Base-by-base conservation (phyloP, 2,113 vertebrate genomes). In the Prinia subflava region DNA sequence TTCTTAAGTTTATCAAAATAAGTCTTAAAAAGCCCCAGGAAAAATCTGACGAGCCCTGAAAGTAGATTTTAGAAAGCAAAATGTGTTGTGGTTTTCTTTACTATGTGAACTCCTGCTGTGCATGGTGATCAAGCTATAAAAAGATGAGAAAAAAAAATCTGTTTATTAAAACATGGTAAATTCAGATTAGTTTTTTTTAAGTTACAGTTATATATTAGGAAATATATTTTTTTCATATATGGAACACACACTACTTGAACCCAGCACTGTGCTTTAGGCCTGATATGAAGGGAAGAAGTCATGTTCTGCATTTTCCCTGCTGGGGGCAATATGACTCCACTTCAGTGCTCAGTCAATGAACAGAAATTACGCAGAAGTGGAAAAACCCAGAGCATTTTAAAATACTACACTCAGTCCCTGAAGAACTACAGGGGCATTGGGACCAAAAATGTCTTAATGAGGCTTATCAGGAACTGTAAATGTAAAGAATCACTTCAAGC, bases 311-410 rank as follows among this genome's bases (percentile, higher is more conserved):
- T 80, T 97, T 96, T 93, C 96, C 98, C 98, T 98, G 98, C 65
- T 97, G 98, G 97, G 97, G 98, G 98, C 98, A 97, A 97, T 98
- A 90, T 98, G 95, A 96, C 97, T 98, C 97, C 92, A 97, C 86
- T 95, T 83, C n/a, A n/a, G 71, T 96, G 41, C 85, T 79, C 78
- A 83, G 8, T 35, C 62, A 93, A 71, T n/a, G 64, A 86, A 53
- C 87, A 76, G 55, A 96, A 96, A 96, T 76, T 77, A 62, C 33
- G 84, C 0, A 62, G 4, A 68, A 47, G 46, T 64, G 13, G 35
- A 87, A 91, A 95, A 91, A 86, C 9, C 83, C 63, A 81, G 62
- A 73, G 33, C 47, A 89, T 93, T 97, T 92, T 47, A 77, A 92
- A 95, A 82, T 60, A 94, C 55, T 47, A 57, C 16, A 52, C 15